Conservation (phyloP, 2,888 invertebrate genomes). For the Caenorhabditis sp. region DNA sequence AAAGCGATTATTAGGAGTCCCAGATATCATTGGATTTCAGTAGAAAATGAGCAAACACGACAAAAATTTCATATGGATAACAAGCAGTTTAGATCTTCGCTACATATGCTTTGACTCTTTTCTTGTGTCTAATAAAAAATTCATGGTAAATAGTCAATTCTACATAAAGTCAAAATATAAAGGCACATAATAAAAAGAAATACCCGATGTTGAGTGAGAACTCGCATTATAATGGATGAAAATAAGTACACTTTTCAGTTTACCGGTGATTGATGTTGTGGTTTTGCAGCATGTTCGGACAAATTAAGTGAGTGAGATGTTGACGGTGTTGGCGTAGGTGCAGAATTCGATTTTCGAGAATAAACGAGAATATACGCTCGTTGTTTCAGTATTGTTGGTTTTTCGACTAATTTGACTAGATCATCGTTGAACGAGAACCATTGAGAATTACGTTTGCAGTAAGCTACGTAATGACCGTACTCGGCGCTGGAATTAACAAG, state of each 20-base stretch:
- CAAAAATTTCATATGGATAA: constrained; percentile 48
- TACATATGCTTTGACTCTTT: constrained; percentile 53
- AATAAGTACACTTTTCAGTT: neutral
- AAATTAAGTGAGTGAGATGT: neutral
- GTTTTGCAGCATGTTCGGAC: neutral
- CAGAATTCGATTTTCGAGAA: constrained; percentile 72
- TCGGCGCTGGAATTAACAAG: constrained; percentile 77
- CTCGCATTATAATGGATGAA: neutral
- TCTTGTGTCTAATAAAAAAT: neutral
- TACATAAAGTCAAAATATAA: neutral
- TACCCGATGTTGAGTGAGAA: neutral
- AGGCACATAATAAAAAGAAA: neutral
- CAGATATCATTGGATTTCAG: constrained; percentile 67
- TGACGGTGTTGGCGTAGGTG: neutral
- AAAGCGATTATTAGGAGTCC: constrained; percentile 56
- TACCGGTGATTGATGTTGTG: neutral
- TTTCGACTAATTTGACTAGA: constrained; percentile 78
- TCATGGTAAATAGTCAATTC: neutral
- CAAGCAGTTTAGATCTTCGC: constrained; percentile 51
- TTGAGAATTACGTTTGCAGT: constrained; percentile 81
- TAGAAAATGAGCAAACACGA: constrained; percentile 48
- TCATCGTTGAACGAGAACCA: constrained; percentile 88
- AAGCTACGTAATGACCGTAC: constrained; percentile 86
- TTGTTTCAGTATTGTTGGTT: constrained; percentile 79
- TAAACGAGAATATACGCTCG: constrained; percentile 88